A percentile compares a stretch with the other conserved stretches of the same genome.
phyloP scores from a whole-genome alignment of 2,797 vertebrate genomes.

The Gobionotothen gibberifrons region DNA sequence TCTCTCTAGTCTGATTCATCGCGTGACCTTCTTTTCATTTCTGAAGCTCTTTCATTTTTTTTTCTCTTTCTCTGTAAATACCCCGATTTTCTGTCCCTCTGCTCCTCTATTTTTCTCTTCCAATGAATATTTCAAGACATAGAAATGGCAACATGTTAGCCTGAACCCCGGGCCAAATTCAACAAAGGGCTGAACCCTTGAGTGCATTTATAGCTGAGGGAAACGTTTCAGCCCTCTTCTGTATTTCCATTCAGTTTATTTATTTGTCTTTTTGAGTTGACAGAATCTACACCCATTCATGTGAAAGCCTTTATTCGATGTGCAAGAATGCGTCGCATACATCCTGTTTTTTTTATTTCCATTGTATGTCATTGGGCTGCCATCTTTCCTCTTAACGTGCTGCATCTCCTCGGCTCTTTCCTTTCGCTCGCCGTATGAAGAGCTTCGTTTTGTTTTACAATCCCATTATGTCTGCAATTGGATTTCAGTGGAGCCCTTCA shows the following conservation, averaged over 20 bases:
- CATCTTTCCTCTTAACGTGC: conserved; percentile 26
- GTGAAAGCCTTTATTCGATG: conserved; percentile 30
- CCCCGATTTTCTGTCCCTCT: conserved; percentile 17
- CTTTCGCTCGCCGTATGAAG: conserved; percentile 48
- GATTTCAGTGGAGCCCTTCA: conserved; percentile 83
- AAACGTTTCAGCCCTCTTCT: conserved; percentile 60
- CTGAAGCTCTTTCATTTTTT: conserved; percentile 19
- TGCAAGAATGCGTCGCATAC: background rate
- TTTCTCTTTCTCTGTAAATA: conserved; percentile 22
- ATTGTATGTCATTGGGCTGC: conserved; percentile 23
- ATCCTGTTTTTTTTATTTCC: conserved; percentile 6
- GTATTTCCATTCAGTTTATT: conserved; percentile 43
- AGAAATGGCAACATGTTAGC: conserved; percentile 50
- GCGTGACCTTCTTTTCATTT: conserved; percentile 57
- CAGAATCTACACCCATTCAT: conserved; percentile 30
- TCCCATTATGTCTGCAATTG: conserved; percentile 85
- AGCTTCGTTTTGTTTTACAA: conserved; percentile 76
- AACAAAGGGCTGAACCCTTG: conserved; percentile 67
- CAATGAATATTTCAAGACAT: conserved; percentile 72
- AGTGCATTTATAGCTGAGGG: conserved; percentile 79
- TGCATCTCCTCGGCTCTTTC: conserved; percentile 38
- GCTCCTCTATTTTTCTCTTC: conserved; percentile 52
- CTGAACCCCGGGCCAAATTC: conserved; percentile 62
- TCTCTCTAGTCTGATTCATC: conserved; percentile 23
- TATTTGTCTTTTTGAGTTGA: conserved; percentile 43